These are phyloP conservation scores for Neostethus bicornis DNA, from an alignment of 2,797 vertebrate species.

Conservation along the genomic window DNA sequence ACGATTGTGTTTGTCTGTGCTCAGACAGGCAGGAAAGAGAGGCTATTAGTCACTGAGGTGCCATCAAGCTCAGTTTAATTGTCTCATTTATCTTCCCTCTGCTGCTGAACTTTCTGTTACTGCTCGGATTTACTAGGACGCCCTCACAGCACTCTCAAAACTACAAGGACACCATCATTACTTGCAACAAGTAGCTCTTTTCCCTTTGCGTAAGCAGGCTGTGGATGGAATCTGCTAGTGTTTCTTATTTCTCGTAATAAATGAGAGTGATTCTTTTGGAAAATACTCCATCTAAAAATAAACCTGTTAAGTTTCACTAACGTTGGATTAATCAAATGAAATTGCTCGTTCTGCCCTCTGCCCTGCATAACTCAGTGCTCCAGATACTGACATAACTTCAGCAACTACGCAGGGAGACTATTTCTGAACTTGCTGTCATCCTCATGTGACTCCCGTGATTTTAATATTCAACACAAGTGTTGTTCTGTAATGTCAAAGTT, in stretches of 20 bases:
- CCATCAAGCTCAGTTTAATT: slow-evolving; percentile 74
- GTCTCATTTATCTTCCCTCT: slow-evolving; percentile 74
- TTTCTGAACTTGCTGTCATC: slow-evolving; percentile 36
- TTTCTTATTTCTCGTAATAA: no score
- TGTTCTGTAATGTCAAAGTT: slow-evolving; percentile 28
- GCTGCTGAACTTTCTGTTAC: slow-evolving; percentile 34
- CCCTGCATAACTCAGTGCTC: slow-evolving; percentile 1
- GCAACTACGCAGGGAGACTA: slow-evolving; percentile 14
- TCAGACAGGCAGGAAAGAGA: slow-evolving; percentile 61
- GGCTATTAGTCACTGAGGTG: slow-evolving; percentile 74
- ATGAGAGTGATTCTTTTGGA: background rate
- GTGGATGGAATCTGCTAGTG: background rate
- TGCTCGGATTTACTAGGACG: slow-evolving; percentile 21
- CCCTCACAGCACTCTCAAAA: slow-evolving; percentile 29
- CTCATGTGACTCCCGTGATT: slow-evolving; percentile 40
- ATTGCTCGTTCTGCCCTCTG: slow-evolving; percentile 3
- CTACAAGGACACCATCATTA: slow-evolving; percentile 35
- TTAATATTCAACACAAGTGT: slow-evolving; percentile 38
- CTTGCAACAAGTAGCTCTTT: slow-evolving; percentile 17
- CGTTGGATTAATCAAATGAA: background rate
- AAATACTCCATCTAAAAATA: slow-evolving; percentile 4
- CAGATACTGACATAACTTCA: slow-evolving; percentile 24
- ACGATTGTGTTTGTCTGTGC: slow-evolving; percentile 61
- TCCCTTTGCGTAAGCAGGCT: background rate
- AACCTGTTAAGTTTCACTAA: background rate